Percentiles rank a stretch among this genome's conserved stretches.
Conservation (phyloP, 2,797 vertebrate genomes). For the Sebastes nivosus region DNA sequence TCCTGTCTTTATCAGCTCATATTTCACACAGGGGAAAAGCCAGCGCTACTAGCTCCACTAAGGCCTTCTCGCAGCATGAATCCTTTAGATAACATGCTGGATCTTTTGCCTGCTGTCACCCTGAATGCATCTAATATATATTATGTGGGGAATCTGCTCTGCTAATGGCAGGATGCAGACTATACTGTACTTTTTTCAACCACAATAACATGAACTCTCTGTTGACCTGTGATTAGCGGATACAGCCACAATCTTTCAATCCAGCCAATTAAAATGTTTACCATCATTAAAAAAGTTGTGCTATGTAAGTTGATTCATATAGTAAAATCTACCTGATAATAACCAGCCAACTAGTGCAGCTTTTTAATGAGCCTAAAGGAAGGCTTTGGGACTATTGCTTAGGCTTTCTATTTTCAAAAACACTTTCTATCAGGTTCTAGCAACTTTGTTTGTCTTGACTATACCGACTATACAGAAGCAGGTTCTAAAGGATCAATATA, state of each 20-base stretch:
- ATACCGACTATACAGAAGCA: not conserved
- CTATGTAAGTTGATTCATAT: not conserved
- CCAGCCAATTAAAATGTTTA: not conserved
- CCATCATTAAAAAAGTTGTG: not conserved
- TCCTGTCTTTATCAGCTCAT: conserved; percentile 73
- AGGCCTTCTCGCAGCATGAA: conserved; percentile 18
- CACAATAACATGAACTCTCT: not conserved
- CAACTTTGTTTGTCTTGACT: not conserved
- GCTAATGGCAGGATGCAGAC: conserved; percentile 1
- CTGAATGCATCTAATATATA: not conserved
- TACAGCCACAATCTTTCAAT: not conserved
- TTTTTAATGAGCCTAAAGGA: not conserved
- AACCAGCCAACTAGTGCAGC: not conserved
- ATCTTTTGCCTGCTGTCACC: not conserved
- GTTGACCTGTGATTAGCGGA: not conserved
- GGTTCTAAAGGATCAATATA: not conserved
- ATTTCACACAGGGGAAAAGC: conserved; percentile 55
- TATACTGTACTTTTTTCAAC: not conserved
- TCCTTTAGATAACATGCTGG: conserved; percentile 28
- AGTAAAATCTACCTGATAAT: not conserved
- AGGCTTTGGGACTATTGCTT: not conserved
- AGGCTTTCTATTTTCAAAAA: not conserved
- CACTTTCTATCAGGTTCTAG: not conserved
- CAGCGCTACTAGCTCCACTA: conserved; percentile 8
- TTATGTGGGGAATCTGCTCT: not conserved